Conservation (phyloP, 1,140 invertebrate species). For the Diorhabda sublineata region DNA sequence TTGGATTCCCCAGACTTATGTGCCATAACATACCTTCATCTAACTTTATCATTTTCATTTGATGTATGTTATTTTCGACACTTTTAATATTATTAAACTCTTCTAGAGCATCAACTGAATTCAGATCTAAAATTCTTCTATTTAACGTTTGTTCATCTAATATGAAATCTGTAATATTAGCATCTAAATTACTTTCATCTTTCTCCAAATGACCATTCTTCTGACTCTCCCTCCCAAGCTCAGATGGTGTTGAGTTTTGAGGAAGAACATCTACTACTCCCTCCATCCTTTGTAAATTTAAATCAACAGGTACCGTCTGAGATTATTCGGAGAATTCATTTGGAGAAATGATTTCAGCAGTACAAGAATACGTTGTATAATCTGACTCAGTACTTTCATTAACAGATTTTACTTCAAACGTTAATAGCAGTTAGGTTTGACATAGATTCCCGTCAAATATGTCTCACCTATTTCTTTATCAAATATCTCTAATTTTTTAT, state of each 20-base stretch:
- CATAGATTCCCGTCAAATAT: conserved; percentile 10
- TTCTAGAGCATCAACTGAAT: conserved; percentile 2
- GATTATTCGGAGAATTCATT: background rate
- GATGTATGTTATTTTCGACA: background rate
- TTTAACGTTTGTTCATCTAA: background rate
- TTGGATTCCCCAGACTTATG: conserved; percentile 1
- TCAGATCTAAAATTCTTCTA: conserved; percentile 5
- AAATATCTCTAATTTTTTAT: conserved; percentile 17
- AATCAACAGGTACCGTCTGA: conserved; percentile 6
- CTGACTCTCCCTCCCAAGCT: conserved; percentile 8
- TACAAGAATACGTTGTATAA: background rate
- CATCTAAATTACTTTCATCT: conserved; percentile 8
- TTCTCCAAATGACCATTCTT: background rate
- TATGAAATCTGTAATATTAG: background rate
- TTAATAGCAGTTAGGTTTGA: conserved; percentile 8
- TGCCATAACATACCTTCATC: conserved; percentile 14
- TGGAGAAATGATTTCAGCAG: background rate
- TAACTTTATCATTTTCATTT: conserved; percentile 3
- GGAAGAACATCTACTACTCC: background rate
- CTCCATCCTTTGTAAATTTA: background rate
- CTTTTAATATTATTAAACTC: conserved; percentile 1
- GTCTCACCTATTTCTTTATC: conserved; percentile 8
- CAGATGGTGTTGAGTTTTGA: background rate
- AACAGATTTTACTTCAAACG: conserved; percentile 7
- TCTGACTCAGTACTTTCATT: background rate